A percentile compares a stretch with the other conserved stretches of the same genome.
Conservation (phyloP, 1,140 invertebrate species). For the Drosophila lowei region DNA sequence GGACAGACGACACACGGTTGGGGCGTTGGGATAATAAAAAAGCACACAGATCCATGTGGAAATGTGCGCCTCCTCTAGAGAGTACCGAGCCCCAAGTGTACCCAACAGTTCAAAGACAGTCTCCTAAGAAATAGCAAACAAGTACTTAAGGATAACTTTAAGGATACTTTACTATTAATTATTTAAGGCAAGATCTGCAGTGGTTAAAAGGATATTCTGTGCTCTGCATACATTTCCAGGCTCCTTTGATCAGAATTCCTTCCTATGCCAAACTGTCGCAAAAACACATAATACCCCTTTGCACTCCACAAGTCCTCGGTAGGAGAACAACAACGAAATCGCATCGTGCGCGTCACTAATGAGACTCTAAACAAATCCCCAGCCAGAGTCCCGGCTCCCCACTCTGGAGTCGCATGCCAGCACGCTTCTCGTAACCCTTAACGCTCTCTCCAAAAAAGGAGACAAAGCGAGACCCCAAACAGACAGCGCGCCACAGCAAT, state of each 20-base stretch:
- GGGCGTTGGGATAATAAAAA: no score
- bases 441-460: conserved; percentile 18
- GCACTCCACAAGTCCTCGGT: no score
- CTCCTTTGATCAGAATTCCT: no score
- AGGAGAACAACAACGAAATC: conserved; percentile 24
- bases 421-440: conserved; percentile 38
- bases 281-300: conserved; percentile 1
- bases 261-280: not conserved
- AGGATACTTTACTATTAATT: no score
- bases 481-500: conserved; percentile 49
- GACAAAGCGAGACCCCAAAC: conserved; percentile 24
- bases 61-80: no score
- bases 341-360: conserved; percentile 65
- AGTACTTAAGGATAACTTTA: no score
- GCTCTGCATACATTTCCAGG: no score
- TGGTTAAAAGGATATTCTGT: no score
- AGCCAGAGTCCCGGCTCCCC: conserved; percentile 3
- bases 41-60: no score
- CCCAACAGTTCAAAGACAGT: no score
- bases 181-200: no score
- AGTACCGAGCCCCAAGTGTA: not conserved
- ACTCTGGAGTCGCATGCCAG: conserved; percentile 37
- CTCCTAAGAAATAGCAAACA: no score
- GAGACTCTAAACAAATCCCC: conserved; percentile 75
- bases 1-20: not conserved